phyloP scores from a whole-genome alignment of 2,113 vertebrate species.

The Puffinus mauretanicus region DNA sequence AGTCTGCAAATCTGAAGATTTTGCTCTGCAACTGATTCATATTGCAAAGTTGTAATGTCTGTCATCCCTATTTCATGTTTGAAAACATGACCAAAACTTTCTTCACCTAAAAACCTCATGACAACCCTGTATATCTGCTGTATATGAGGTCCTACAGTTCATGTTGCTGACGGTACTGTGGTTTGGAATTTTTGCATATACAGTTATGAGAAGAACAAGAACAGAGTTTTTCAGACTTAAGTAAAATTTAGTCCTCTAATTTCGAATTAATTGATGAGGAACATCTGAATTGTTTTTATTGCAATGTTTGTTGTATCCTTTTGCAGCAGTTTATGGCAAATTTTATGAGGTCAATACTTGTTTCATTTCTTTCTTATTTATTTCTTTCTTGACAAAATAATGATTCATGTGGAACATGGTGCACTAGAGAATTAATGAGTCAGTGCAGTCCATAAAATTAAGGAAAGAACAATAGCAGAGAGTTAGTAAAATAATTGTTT shows the following conservation, averaged over 20 bases:
- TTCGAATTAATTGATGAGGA: neutral
- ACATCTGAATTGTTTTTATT: neutral
- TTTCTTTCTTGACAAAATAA: neutral
- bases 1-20: neutral
- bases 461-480: neutral
- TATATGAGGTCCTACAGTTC: neutral
- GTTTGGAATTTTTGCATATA: neutral
- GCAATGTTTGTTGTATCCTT: neutral
- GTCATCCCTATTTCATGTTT: neutral
- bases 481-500: neutral
- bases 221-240: neutral
- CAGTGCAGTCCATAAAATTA: neutral
- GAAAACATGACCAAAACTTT: neutral
- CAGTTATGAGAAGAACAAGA: neutral
- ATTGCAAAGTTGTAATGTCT: neutral
- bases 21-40: neutral
- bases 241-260: neutral
- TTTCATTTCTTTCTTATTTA: neutral
- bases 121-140: neutral
- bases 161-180: neutral
- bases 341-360: neutral
- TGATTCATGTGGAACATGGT: neutral
- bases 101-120: neutral
- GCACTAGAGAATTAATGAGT: neutral
- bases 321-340: neutral